Conservation (phyloP, 1,140 invertebrate species). For the Drosophila pseudoobscura region DNA sequence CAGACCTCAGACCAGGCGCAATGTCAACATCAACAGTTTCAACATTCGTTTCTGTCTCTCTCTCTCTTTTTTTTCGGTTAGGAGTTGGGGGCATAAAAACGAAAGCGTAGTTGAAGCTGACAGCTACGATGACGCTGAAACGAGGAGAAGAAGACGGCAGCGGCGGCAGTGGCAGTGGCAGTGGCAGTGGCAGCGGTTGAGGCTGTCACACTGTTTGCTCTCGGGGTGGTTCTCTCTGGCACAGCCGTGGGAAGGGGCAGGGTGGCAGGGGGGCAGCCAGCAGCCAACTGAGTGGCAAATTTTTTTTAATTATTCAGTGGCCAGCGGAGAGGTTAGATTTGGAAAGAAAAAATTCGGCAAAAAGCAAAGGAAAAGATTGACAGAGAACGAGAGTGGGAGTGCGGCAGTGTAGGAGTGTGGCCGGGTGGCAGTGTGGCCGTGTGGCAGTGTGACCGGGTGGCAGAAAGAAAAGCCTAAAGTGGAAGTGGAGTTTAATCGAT, state of each 20-base stretch:
- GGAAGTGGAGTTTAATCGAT: slow-evolving; percentile 43
- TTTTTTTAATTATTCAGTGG: slow-evolving; percentile 75
- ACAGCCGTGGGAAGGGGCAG: neutral
- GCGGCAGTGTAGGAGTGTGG: too few species aligned
- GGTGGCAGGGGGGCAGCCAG: neutral
- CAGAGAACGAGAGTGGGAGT: slow-evolving; percentile 1
- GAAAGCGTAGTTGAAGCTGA: slow-evolving; percentile 76
- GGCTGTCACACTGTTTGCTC: slow-evolving; percentile 64
- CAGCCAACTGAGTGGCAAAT: slow-evolving; percentile 53
- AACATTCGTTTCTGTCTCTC: slow-evolving; percentile 12
- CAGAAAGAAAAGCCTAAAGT: neutral
- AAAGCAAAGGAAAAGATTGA: slow-evolving; percentile 8
- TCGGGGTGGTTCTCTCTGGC: slow-evolving; percentile 4
- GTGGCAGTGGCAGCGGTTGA: slow-evolving; percentile 42
- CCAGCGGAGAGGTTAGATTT: slow-evolving; percentile 50
- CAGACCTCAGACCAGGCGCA: slow-evolving; percentile 36
- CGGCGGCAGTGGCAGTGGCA: neutral
- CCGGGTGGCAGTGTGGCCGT: neutral
- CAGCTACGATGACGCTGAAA: slow-evolving; percentile 51
- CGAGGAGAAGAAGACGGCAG: neutral
- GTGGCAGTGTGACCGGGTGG: too few species aligned
- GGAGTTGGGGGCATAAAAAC: slow-evolving; percentile 29
- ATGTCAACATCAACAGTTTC: slow-evolving; percentile 69
- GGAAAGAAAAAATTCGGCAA: neutral
- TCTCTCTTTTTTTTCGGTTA: neutral